Evolutionary conservation across 2,113 vertebrate species (phyloP).

Genomic region (Oryzias curvinotus): DNA sequence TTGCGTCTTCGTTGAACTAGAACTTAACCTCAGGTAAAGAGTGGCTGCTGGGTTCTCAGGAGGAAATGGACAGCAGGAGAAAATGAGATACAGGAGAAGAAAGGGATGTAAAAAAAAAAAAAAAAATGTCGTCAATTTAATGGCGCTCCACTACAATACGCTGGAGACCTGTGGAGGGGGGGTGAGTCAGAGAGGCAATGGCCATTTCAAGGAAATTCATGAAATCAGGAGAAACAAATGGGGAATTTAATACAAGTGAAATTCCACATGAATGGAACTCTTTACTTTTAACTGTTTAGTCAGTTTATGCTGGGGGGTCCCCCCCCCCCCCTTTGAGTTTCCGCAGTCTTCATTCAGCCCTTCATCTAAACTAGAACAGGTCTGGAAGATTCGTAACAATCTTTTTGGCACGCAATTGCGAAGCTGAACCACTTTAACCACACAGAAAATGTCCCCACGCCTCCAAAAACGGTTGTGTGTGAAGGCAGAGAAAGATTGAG

Average conservation of each 20-base stretch:
- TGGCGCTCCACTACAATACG: conserved; percentile 59
- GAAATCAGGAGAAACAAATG: conserved; percentile 23
- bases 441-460: conserved; percentile 66
- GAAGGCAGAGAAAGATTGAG: conserved; percentile 28
- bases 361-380: background rate
- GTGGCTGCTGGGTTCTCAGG: conserved; percentile 8
- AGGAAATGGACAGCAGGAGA: conserved; percentile 41
- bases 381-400: background rate
- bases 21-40: conserved; percentile 51
- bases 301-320: background rate
- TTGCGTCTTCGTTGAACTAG: conserved; percentile 33
- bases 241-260: conserved; percentile 14
- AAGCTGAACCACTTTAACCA: conserved; percentile 55
- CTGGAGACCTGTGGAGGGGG: conserved; percentile 43
- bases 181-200: conserved; percentile 63
- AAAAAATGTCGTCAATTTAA: conserved; percentile 47
- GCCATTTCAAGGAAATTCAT: conserved; percentile 53
- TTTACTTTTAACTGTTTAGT: conserved; percentile 28
- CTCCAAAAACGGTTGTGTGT: conserved; percentile 52
- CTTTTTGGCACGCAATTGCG: conserved; percentile 38
- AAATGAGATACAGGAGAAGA: conserved; percentile 26
- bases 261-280: conserved; percentile 46
- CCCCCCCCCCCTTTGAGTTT: too few relatives aligned
- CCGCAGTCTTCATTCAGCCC: too few relatives aligned
- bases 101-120: conserved; percentile 40